Base-by-base conservation (phyloP, 2,113 vertebrate species). In the Alethe castanea region DNA sequence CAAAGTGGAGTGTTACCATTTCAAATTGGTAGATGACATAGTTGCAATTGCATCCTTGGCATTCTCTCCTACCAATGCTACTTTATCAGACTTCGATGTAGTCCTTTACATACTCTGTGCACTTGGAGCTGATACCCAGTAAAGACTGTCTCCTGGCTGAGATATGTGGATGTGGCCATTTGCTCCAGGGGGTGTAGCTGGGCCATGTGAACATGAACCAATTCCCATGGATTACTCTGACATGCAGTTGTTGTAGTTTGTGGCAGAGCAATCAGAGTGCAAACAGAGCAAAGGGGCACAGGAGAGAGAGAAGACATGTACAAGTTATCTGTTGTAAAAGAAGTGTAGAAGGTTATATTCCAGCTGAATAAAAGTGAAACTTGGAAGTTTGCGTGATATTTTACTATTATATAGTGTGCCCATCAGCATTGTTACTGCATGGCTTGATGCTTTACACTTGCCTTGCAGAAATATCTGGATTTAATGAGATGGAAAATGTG, bases 251-350 rank as follows among this genome's bases (percentile, higher is more conserved):
- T 53, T 66, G 40, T 26, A 24, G 8, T 64, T 64, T 45, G 5
- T 78, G 56, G 36, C 25, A 54, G 8, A 79, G n/a, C 9, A 42
- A 35, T 35, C 35, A 35, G 35, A 35, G 5, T n/a, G 19, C 54
- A 19, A 82, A 47, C 19, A 44, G 16, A 42, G 19, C 47, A 54
- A 36, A 64, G 23, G 14, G 5, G 1, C 2, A 4, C 1, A 0
- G 31, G 25, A 62, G 53, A 26, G 31, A 22, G 11, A 59, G 16
- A 53, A 56, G 33, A 59, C 1, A 1, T 35, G 16, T 66, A 7
- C 6, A 35, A 70, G 9, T 23, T 26, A n/a, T 35, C 8, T 50
- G 11, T 72, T 70, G 9, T 45, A 38, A 47, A 86, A 76, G 31
- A 74, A 44, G 14, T 48, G 6, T 47, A 48, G 10, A 38, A 80